A percentile compares a stretch with the other conserved stretches of the same genome.
These are phyloP conservation scores for Athene noctua DNA, from an alignment of 2,113 vertebrate genomes.

Conservation along the genomic window DNA sequence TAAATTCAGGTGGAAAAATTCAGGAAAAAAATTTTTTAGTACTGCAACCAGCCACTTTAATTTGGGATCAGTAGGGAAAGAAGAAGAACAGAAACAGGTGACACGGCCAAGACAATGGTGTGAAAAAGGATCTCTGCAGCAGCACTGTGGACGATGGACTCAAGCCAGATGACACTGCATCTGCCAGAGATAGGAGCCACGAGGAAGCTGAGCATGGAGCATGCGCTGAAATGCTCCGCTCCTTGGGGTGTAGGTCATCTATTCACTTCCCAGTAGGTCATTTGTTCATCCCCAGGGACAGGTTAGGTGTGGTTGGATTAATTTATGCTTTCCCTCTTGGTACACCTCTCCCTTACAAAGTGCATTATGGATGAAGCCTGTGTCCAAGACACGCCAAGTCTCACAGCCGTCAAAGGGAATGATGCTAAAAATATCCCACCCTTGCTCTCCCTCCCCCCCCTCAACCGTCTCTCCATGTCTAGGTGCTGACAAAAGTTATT, in stretches of 20 bases:
- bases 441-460: conserved; percentile 30
- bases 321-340: background rate
- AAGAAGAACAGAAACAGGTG: background rate
- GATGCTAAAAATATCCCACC: conserved; percentile 45
- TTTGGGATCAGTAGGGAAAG: background rate
- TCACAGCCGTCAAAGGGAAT: background rate
- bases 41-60: accelerated
- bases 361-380: background rate
- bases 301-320: background rate
- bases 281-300: background rate
- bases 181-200: background rate
- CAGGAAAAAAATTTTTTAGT: background rate
- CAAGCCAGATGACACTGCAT: background rate
- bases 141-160: background rate
- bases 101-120: accelerated
- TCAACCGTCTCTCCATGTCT: conserved; percentile 30
- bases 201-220: background rate
- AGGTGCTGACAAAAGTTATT: conserved; percentile 78
- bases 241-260: background rate
- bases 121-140: background rate
- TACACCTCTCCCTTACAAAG: background rate
- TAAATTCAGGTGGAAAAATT: background rate
- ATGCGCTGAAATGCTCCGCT: background rate
- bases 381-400: background rate
- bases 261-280: background rate